Percentiles rank a stretch among this genome's conserved stretches.
phyloP scores from a whole-genome alignment of 2,113 vertebrate genomes.

The Spilogale gracilis region DNA sequence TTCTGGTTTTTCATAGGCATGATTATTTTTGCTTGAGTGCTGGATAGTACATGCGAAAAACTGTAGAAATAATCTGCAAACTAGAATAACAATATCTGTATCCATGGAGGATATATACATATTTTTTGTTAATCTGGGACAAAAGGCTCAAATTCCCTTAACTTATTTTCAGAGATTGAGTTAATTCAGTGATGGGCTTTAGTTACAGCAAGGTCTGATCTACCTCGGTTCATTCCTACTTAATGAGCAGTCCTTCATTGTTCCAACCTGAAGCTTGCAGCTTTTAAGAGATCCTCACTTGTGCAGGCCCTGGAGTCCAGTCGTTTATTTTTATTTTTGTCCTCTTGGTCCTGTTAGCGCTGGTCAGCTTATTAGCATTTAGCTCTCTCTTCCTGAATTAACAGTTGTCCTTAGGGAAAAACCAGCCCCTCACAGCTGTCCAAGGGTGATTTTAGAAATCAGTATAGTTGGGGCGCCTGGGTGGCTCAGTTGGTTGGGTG shows the following conservation, averaged over 20 bases:
- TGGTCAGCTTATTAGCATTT: not conserved
- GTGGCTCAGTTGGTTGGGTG: too few relatives aligned
- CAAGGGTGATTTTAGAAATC: constrained; percentile 2
- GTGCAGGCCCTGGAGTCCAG: not conserved
- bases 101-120: not conserved
- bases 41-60: not conserved
- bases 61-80: not conserved
- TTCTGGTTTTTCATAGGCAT: not conserved
- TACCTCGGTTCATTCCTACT: not conserved
- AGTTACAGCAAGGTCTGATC: not conserved
- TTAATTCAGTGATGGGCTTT: not conserved
- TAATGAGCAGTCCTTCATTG: not conserved
- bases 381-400: not conserved
- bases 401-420: not conserved
- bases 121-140: not conserved
- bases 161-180: not conserved
- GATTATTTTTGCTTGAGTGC: not conserved
- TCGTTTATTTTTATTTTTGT: not conserved
- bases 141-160: not conserved
- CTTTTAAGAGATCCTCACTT: not conserved
- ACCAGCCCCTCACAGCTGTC: not conserved
- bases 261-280: not conserved
- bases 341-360: not conserved
- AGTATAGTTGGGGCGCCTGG: not conserved
- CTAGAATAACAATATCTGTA: not conserved